These are phyloP conservation scores for Psilopogon haemacephalus DNA, from an alignment of 2,113 vertebrate species.

Conservation along the genomic window DNA sequence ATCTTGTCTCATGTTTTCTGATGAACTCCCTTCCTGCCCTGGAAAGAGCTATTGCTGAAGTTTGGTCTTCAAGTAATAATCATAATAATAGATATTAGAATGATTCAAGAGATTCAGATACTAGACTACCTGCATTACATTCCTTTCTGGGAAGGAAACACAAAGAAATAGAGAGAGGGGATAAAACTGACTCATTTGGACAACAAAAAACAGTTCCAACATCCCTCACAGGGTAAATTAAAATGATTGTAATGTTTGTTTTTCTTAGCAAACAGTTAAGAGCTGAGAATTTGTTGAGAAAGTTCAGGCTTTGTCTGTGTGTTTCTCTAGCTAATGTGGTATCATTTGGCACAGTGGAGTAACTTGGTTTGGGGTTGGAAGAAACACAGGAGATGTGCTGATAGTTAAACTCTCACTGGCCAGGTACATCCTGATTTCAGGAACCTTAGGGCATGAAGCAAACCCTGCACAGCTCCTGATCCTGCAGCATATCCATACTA, in stretches of 20 bases:
- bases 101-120: background rate
- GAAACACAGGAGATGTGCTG: background rate
- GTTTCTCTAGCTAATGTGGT: background rate
- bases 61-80: conserved; percentile 25
- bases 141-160: background rate
- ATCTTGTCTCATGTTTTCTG: background rate
- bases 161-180: background rate
- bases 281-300: background rate
- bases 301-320: background rate
- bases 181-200: background rate
- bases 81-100: conserved; percentile 14
- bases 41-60: background rate
- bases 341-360: background rate
- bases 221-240: background rate
- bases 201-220: background rate
- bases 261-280: background rate
- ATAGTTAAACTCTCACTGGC: background rate
- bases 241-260: background rate
- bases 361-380: background rate
- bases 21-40: conserved; percentile 13
- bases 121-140: background rate
- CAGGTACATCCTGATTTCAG: background rate
- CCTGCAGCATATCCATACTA: background rate
- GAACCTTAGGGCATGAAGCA: background rate
- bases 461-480: background rate